Conservation (phyloP, 1,140 invertebrate species). For the Drosophila jambulina region DNA sequence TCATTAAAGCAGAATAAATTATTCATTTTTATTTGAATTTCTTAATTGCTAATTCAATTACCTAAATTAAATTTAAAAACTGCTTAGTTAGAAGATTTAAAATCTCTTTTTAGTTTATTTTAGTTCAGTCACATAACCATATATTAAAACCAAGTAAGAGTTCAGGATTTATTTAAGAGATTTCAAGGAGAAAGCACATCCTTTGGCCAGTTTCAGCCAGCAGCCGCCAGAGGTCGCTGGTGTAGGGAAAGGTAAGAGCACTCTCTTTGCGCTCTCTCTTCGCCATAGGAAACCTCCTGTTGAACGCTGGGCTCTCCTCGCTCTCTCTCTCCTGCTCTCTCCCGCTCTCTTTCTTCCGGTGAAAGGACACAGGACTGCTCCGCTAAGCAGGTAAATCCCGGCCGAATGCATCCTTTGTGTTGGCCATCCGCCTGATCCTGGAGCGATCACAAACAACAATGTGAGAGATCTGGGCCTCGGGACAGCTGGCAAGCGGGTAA, state of each 20-base stretch:
- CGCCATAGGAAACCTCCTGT: constrained; percentile 26
- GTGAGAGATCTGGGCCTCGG: constrained; percentile 32
- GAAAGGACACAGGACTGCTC: constrained; percentile 28
- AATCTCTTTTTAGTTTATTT: not conserved
- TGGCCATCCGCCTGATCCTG: constrained; percentile 27
- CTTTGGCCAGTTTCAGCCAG: constrained; percentile 5
- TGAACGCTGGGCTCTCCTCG: constrained; percentile 7
- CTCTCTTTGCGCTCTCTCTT: constrained; percentile 2
- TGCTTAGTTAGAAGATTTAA: not conserved
- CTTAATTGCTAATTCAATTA: too few relatives aligned
- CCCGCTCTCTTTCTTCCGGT: constrained; percentile 29
- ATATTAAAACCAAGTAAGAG: not conserved
- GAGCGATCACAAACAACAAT: constrained; percentile 49
- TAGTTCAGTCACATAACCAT: not conserved
- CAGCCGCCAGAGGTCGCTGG: constrained; percentile 10
- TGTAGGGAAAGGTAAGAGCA: constrained; percentile 8
- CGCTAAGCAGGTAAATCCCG: constrained; percentile 57
- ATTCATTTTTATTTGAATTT: not conserved
- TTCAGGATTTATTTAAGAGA: constrained; percentile 2
- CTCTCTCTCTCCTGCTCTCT: not conserved
- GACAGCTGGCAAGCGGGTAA: constrained; percentile 34
- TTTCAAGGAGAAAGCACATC: not conserved
- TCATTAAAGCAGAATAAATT: not conserved
- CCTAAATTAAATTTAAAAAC: not conserved
- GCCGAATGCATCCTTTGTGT: constrained; percentile 19